Conservation (phyloP, 1,140 invertebrate species). For the Metaphire vulgaris region DNA sequence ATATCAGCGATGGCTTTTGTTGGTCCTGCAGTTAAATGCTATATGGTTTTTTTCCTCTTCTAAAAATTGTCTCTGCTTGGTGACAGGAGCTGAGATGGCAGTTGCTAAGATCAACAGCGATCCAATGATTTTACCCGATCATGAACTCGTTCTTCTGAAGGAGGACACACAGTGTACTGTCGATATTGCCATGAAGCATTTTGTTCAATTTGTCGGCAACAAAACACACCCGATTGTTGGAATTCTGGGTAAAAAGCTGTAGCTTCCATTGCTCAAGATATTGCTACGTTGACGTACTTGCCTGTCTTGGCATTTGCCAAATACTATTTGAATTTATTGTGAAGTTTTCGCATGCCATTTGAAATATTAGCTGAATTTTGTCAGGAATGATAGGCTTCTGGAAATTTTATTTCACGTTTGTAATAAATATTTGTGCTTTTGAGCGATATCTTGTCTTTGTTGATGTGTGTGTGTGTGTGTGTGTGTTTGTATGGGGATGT, state of each 20-base stretch:
- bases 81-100: conserved; percentile 57
- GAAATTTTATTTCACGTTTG: neutral
- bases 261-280: too few species aligned
- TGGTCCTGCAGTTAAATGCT: too few species aligned
- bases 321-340: neutral
- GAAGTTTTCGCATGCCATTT: neutral
- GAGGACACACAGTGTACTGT: conserved; percentile 67
- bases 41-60: too few species aligned
- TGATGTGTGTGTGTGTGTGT: neutral
- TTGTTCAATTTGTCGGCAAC: conserved; percentile 55
- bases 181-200: conserved; percentile 69
- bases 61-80: too few species aligned
- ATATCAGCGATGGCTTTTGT: too few species aligned
- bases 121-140: conserved; percentile 58
- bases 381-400: neutral
- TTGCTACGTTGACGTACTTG: too few species aligned
- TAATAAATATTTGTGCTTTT: neutral
- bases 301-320: too few species aligned
- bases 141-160: conserved; percentile 58
- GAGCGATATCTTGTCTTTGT: neutral
- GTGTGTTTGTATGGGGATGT: too few species aligned
- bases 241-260: neutral
- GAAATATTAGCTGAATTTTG: neutral
- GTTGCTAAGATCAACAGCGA: conserved; percentile 62
- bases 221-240: conserved; percentile 4